These are phyloP conservation scores for Hemicrepidius hirtus DNA, from an alignment of 2,888 invertebrate species.

Conservation along the genomic window DNA sequence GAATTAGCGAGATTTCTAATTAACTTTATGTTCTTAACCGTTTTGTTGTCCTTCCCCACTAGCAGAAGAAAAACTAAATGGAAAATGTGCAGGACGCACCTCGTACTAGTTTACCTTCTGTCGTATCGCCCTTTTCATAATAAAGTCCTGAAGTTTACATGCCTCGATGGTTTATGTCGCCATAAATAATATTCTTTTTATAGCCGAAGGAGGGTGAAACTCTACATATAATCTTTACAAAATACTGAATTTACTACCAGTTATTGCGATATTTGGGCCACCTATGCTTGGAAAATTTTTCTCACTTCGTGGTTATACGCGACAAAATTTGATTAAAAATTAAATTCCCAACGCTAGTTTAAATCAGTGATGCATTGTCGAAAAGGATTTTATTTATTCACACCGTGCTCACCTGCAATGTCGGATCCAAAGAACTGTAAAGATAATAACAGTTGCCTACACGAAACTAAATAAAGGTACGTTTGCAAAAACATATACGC, in stretches of 20 bases:
- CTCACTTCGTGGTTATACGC: background rate
- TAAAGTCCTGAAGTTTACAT: constrained; percentile 43
- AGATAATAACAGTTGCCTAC: constrained; percentile 6
- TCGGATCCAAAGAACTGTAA: constrained; percentile 14
- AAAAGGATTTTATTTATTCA: constrained; percentile 20
- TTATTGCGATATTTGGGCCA: constrained; percentile 16
- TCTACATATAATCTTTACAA: constrained; percentile 38
- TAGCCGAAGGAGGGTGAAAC: constrained; percentile 28
- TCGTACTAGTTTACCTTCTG: constrained; percentile 32
- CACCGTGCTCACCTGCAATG: constrained; percentile 17
- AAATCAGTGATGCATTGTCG: constrained; percentile 22
- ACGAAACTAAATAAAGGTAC: background rate
- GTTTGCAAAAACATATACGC: background rate
- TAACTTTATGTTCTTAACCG: constrained; percentile 10
- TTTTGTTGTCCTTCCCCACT: background rate
- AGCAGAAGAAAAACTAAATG: background rate
- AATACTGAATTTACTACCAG: constrained; percentile 34
- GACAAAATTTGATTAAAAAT: constrained; percentile 9
- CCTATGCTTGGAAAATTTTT: background rate
- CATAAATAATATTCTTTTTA: constrained; percentile 43
- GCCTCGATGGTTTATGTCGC: constrained; percentile 41
- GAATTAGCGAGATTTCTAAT: constrained; percentile 10
- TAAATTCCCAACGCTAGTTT: constrained; percentile 2
- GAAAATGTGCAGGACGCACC: constrained; percentile 16
- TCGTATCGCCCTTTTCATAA: constrained; percentile 38